Evolutionary conservation across 2,113 vertebrate genomes (phyloP).

Genomic region (Chunga burmeisteri): DNA sequence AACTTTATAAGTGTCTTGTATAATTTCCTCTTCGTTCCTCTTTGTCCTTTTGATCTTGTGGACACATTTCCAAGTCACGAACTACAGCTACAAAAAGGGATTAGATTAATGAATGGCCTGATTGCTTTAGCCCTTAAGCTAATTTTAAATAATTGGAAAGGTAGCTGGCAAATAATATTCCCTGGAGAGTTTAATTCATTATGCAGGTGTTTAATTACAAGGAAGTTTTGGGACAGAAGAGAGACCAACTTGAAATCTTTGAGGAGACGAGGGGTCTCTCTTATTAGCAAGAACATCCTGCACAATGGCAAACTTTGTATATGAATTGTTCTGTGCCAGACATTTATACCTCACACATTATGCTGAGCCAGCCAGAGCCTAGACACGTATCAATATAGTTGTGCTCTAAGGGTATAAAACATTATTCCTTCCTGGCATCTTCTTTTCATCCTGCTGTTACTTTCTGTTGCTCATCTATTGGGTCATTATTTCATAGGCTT

Average conservation of each 20-base stretch:
- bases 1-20: not conserved
- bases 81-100: not conserved
- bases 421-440: not conserved
- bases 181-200: constrained; percentile 11
- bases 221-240: not conserved
- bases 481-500: not conserved
- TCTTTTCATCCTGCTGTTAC: not conserved
- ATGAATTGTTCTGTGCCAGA: not conserved
- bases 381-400: not conserved
- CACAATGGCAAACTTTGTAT: not conserved
- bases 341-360: not conserved
- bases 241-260: not conserved
- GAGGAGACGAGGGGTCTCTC: not conserved
- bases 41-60: constrained; percentile 29
- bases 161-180: not conserved
- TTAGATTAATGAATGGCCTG: constrained; percentile 41
- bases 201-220: constrained; percentile 10
- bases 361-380: not conserved
- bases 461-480: not conserved
- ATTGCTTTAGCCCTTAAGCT: constrained; percentile 47
- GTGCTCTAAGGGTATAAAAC: not conserved
- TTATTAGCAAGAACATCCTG: not conserved
- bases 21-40: not conserved
- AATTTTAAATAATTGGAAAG: constrained; percentile 53
- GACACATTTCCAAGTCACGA: not conserved